Conservation (phyloP, 2,888 invertebrate genomes). For the Boloria selene region DNA sequence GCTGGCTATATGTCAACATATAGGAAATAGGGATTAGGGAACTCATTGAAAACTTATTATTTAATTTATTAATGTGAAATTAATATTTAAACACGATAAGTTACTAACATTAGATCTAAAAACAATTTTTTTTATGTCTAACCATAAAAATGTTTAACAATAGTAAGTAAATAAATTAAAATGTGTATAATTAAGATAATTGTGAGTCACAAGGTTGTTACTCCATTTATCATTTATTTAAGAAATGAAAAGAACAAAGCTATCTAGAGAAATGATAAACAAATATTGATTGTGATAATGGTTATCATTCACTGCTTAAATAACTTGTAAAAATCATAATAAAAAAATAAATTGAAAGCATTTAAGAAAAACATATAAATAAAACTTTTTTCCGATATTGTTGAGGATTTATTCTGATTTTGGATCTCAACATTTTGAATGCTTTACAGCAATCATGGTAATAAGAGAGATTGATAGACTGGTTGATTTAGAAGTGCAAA, state of each 20-base stretch:
- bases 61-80: no score
- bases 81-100: no score
- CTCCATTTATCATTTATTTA: conserved; percentile 18
- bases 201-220: conserved; percentile 19
- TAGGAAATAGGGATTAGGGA: no score
- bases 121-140: background rate
- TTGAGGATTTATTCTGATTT: no score
- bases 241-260: conserved; percentile 25
- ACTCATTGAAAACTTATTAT: no score
- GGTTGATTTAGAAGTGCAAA: no score
- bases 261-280: conserved; percentile 28
- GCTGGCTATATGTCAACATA: no score
- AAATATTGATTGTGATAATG: conserved; percentile 26
- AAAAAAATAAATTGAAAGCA: background rate
- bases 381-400: no score
- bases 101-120: no score
- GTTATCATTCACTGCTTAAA: conserved; percentile 27
- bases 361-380: background rate
- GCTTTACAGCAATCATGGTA: no score
- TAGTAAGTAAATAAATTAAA: background rate
- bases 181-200: conserved; percentile 8
- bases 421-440: no score
- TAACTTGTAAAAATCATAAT: conserved; percentile 7
- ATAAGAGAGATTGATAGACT: no score
- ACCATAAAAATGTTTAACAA: background rate